A percentile compares a stretch with the other conserved stretches of the same genome.
Evolutionary conservation across 2,888 invertebrate species (phyloP).

Genomic region (Meloe dianella): DNA sequence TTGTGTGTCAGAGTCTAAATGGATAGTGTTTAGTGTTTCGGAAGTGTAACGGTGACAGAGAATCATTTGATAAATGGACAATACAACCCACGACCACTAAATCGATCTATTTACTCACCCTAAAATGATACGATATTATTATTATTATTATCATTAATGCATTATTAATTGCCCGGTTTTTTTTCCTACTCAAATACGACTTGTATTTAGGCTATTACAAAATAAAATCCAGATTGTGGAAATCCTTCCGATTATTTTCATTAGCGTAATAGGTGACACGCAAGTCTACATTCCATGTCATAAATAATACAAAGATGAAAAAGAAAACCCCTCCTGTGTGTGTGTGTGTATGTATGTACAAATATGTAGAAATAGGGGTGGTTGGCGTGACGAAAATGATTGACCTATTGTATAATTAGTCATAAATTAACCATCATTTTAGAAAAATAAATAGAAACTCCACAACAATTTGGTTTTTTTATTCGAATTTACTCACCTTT

Average conservation of each 20-base stretch:
- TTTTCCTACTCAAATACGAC: slow-evolving; percentile 24
- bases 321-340: background rate
- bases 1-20: slow-evolving; percentile 39
- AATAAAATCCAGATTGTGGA: background rate
- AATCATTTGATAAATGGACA: slow-evolving; percentile 45
- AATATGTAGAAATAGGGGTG: slow-evolving; percentile 24
- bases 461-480: too few relatives aligned
- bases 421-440: slow-evolving; percentile 38
- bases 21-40: slow-evolving; percentile 44
- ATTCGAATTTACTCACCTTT: slow-evolving; percentile 70
- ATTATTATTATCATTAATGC: slow-evolving; percentile 24
- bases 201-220: slow-evolving; percentile 29
- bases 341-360: slow-evolving; percentile 22
- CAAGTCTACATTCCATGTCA: slow-evolving; percentile 47
- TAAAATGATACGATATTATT: slow-evolving; percentile 30
- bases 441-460: background rate
- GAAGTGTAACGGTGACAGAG: slow-evolving; percentile 40
- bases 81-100: background rate
- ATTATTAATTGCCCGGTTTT: background rate
- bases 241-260: slow-evolving; percentile 33
- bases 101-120: slow-evolving; percentile 15
- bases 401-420: slow-evolving; percentile 43
- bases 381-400: slow-evolving; percentile 47
- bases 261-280: slow-evolving; percentile 45
- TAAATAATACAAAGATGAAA: slow-evolving; percentile 44